Conservation (phyloP, 2,797 vertebrate species). For the Onychomys arenicola region DNA sequence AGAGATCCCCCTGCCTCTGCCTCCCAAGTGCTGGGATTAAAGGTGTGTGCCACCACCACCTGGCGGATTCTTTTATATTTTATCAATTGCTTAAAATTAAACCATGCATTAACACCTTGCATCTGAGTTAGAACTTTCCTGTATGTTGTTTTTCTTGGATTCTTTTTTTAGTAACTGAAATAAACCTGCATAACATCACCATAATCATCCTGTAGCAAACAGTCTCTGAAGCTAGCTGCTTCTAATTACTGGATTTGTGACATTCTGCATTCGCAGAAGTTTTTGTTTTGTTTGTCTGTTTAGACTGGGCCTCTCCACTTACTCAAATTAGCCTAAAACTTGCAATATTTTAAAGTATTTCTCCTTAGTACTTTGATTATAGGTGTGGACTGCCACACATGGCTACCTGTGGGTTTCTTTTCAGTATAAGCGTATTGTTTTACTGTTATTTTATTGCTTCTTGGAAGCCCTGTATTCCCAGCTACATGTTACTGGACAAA, state of each 20-base stretch:
- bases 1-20: too few relatives aligned
- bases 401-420: not conserved
- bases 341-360: not conserved
- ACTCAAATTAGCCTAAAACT: not conserved
- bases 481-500: slow-evolving; percentile 9
- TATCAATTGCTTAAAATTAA: slow-evolving; percentile 49
- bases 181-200: not conserved
- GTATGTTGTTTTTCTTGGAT: not conserved
- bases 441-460: not conserved
- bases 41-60: too few relatives aligned
- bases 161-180: not conserved
- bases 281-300: not conserved
- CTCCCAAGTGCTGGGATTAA: too few relatives aligned
- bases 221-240: not conserved
- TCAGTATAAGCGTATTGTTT: slow-evolving; percentile 27
- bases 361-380: not conserved
- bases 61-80: not conserved
- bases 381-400: not conserved
- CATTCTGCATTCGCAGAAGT: not conserved
- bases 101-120: not conserved
- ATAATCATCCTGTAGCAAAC: not conserved
- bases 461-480: not conserved
- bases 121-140: slow-evolving; percentile 21
- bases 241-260: not conserved
- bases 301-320: not conserved